Conservation (phyloP, 1,140 invertebrate species). For the Bombus confusus region DNA sequence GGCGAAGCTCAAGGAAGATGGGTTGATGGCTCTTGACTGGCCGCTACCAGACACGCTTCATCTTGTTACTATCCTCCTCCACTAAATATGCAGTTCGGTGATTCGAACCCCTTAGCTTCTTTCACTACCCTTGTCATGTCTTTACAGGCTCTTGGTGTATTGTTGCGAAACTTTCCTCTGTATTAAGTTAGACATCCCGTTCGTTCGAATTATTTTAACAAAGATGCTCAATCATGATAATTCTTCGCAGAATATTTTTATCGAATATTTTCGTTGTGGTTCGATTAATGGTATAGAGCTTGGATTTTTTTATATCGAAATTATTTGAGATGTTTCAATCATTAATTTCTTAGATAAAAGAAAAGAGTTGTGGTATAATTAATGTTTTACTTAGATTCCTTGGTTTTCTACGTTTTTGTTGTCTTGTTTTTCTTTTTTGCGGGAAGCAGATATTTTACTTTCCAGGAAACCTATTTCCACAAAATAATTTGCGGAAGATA, state of each 20-base stretch:
- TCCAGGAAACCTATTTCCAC: no score
- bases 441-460: no score
- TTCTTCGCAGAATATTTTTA: not conserved
- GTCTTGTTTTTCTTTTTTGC: no score
- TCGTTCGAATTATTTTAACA: not conserved
- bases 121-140: constrained; percentile 27
- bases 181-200: not conserved
- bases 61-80: constrained; percentile 57
- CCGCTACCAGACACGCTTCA: constrained; percentile 58
- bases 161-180: not conserved
- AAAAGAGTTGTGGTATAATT: no score
- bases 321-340: no score
- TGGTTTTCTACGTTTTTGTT: no score
- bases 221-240: not conserved
- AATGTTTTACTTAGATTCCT: no score
- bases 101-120: constrained; percentile 25
- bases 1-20: constrained; percentile 31
- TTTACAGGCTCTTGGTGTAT: not conserved
- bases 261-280: not conserved
- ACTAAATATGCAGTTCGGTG: constrained; percentile 67
- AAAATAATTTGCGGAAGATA: no score
- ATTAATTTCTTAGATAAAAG: no score
- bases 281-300: no score
- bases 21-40: constrained; percentile 57
- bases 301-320: no score